These are phyloP conservation scores for Apodemia zela DNA, from an alignment of 2,888 invertebrate species.

Conservation along the genomic window DNA sequence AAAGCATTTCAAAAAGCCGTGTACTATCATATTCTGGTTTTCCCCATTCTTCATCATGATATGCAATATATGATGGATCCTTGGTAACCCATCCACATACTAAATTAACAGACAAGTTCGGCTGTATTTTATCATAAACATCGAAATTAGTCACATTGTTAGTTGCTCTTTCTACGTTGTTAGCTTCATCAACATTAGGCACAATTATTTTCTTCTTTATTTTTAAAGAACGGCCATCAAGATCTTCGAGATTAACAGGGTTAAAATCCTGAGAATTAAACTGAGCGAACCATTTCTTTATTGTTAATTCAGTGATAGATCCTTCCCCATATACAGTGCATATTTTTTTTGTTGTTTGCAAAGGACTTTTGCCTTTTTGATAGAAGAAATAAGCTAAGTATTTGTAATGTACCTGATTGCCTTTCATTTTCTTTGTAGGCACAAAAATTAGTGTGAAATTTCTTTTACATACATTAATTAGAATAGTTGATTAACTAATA, in stretches of 20 bases:
- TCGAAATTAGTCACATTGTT: neutral
- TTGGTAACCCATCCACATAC: conserved; percentile 56
- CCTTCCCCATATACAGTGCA: neutral
- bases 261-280: neutral
- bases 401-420: neutral
- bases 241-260: neutral
- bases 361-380: neutral
- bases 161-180: neutral
- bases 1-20: conserved; percentile 64
- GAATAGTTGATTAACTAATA: too few relatives aligned
- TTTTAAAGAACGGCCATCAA: neutral
- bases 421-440: neutral
- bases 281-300: neutral
- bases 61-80: conserved; percentile 57
- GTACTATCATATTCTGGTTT: conserved; percentile 48
- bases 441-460: too few relatives aligned
- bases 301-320: neutral
- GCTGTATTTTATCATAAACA: neutral
- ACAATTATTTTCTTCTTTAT: neutral
- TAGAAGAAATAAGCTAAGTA: conserved; percentile 4
- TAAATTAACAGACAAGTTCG: neutral
- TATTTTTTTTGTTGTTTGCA: neutral
- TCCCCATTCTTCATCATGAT: conserved; percentile 72
- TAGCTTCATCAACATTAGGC: neutral
- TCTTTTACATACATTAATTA: too few relatives aligned